Evolutionary conservation across 1,140 invertebrate genomes (phyloP).

Genomic region (Glomeris maerens): DNA sequence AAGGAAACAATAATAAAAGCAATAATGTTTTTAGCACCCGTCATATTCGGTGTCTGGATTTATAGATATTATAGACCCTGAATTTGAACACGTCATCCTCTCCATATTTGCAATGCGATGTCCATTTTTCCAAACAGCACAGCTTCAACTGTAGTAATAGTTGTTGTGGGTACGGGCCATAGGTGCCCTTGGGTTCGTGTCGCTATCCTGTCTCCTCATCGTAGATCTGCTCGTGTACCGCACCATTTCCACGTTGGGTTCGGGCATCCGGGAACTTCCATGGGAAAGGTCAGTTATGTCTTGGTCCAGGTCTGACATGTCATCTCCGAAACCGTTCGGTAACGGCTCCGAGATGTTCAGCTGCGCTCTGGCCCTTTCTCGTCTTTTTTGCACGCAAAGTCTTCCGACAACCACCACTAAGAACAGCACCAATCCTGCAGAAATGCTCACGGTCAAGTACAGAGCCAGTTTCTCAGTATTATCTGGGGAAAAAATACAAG

Average conservation of each 20-base stretch:
- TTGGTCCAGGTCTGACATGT: constrained; percentile 54
- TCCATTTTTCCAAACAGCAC: too few species aligned
- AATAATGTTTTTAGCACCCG: too few species aligned
- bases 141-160: constrained; percentile 42
- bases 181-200: constrained; percentile 34
- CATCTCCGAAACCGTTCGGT: constrained; percentile 35
- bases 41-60: too few species aligned
- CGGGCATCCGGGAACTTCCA: constrained; percentile 24
- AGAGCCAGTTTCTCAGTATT: constrained; percentile 61
- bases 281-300: constrained; percentile 39
- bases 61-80: too few species aligned
- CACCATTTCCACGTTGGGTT: constrained; percentile 21
- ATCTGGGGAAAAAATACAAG: constrained; percentile 35
- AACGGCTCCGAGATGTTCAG: constrained; percentile 49
- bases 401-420: constrained; percentile 49
- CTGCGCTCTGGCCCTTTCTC: constrained; percentile 39
- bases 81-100: too few species aligned
- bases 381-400: constrained; percentile 43
- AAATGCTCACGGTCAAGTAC: constrained; percentile 55
- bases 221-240: constrained; percentile 20
- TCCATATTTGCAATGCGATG: too few species aligned
- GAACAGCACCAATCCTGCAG: constrained; percentile 48
- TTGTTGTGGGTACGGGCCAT: constrained; percentile 35
- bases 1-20: too few species aligned
- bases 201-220: constrained; percentile 23